Evolutionary conservation across 1,140 invertebrate genomes (phyloP), one percentile per base, ranked within the genome.

Genomic region (Cherax quadricarinatus): DNA sequence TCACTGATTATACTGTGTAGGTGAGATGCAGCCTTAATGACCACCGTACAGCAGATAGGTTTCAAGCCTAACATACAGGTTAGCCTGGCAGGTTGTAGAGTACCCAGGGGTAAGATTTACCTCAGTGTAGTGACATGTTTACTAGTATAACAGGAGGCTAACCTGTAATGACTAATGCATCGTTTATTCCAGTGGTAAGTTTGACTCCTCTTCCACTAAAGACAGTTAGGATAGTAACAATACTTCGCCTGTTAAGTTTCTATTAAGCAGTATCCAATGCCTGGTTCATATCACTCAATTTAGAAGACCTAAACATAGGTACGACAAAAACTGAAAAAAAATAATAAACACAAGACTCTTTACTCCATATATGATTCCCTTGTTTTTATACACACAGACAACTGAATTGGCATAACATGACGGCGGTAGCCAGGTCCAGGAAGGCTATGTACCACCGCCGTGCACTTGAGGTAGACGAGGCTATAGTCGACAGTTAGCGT

Each of bases 391-490:
- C 70, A 75, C n/a, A 75, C n/a, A 75, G 9, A 21, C 16, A 30
- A 30, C n/a, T 24, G 6, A 88, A 80, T 53, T 80, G 51, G n/a
- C 51, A 16, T 80, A 88, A 78, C 86, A 88, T 80, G 78, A 80
- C 81, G 81, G 81, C 81, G 51, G 51, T 51, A 21, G 21, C 81
- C 57, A 57, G 51, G 51, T 14, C 51, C 81, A 57, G 70, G 81
- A 48, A 83, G 51, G 81, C n/a, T 14, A 30, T 75, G 70, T 70
- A 18, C 41, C 41, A 53, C 41, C 80, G 81, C 51, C 81, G 81
- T 60, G 30, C 81, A 83, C 81, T 30, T 83, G 81, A 83, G 81
- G 81, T 83, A 83, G 81, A 83, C 81, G n/a, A 83, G 81, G 81
- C 57, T 83, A 83, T 83, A 83, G 81, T 83, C 81, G 81, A 83